Base-by-base conservation (phyloP, 2,113 vertebrate genomes). In the Ariopsis seemanni region DNA sequence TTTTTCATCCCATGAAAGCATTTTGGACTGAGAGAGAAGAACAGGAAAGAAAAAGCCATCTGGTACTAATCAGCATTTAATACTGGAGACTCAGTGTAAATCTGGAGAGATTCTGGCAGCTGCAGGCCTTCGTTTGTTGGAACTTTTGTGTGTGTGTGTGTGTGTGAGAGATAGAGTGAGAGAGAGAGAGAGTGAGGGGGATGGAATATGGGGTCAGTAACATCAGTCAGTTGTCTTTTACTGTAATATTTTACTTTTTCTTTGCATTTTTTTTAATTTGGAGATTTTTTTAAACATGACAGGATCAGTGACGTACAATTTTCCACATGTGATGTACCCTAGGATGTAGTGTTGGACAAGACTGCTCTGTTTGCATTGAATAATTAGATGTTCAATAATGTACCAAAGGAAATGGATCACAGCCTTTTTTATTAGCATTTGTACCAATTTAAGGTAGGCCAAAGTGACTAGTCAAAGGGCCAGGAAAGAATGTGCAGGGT, bases 61-160 rank as follows among this genome's bases (percentile, higher is more conserved):
- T 96, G 95, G 93, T 89, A 93, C 88, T 91, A 91, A 95, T 95
- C 91, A 90, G 74, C 80, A 85, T 94, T 94, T 94, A 94, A 92
- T 90, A 92, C 91, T 85, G 88, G 88, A 91, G 90, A 90, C 88
- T 91, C 91, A 91, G 89, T 85, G 90, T 94, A 95, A 94, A 94
- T 93, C 91, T 92, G 83, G 55, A 67, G 86, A 87, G 67, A 90
- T 89, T 86, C 65, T 92, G 91, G 92, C 93, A 92, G 91, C 88
- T 91, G 90, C 80, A 50, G 25, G 34, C 17, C n/a, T 83, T 78
- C 52, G 74, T 87, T 58, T 71, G 67, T 34, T 34, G 9, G 42
- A 27, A n/a, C n/a, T 83, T 74, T 48, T 42, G 82, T 58, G 78
- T 55, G 57, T 52, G 12, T 78, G 12, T 34, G 34, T 34, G 11